phyloP scores from a whole-genome alignment of 2,797 vertebrate species.

The Ibycter americanus region DNA sequence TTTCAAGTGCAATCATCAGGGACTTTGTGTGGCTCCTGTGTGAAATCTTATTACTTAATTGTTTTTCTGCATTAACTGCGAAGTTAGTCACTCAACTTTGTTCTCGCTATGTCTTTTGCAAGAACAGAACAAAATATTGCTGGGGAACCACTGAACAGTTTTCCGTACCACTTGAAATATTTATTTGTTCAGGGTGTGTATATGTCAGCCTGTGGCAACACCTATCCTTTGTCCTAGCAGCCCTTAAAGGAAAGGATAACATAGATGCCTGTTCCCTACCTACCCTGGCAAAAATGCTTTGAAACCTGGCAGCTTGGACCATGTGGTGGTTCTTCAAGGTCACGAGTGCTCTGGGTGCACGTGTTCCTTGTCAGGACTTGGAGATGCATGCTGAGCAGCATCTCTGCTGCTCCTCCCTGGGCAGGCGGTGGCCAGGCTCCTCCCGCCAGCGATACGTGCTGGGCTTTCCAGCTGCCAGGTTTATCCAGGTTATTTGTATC shows the following conservation, averaged over 20 bases:
- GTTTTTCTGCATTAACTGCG: rapidly evolving
- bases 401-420: not conserved
- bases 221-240: not conserved
- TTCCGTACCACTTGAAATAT: not conserved
- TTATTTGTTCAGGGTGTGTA: not conserved
- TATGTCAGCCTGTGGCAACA: not conserved
- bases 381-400: rapidly evolving
- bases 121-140: not conserved
- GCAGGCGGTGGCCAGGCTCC: not conserved
- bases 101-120: not conserved
- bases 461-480: not conserved
- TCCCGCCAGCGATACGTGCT: rapidly evolving
- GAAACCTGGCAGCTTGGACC: not conserved
- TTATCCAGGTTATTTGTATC: rapidly evolving
- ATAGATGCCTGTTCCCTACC: rapidly evolving
- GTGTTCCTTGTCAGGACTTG: not conserved
- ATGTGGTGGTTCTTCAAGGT: not conserved
- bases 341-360: rapidly evolving
- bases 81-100: not conserved
- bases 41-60: not conserved
- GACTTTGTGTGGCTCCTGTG: not conserved
- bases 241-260: no score
- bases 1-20: not conserved
- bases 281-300: not conserved
- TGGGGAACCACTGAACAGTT: rapidly evolving